Conservation (phyloP, 2,888 invertebrate species). For the Plagiodera versicolora region DNA sequence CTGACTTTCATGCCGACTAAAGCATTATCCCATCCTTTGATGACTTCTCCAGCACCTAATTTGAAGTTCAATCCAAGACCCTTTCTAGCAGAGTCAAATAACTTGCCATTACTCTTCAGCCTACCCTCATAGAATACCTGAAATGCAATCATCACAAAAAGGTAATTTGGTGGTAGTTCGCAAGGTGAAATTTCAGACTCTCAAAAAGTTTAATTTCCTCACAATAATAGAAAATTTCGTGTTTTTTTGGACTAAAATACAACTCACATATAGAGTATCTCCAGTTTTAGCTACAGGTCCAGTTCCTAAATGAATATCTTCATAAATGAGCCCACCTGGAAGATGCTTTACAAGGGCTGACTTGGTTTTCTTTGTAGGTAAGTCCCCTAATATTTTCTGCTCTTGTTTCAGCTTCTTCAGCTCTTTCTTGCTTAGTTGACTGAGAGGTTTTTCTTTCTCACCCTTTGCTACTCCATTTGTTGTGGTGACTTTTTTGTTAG, state of each 20-base stretch:
- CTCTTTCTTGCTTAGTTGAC: conserved; percentile 46
- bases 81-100: conserved; percentile 76
- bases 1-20: conserved; percentile 93
- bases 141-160: too few species aligned
- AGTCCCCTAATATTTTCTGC: conserved; percentile 44
- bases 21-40: conserved; percentile 89
- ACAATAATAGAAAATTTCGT: too few species aligned
- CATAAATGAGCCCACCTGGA: conserved; percentile 77
- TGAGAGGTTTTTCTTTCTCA: conserved; percentile 47
- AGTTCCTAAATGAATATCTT: conserved; percentile 78
- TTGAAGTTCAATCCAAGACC: conserved; percentile 86
- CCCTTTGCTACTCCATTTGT: conserved; percentile 42
- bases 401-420: conserved; percentile 13
- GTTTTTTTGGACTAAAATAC: not conserved
- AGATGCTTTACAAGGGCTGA: conserved; percentile 59
- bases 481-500: conserved; percentile 34
- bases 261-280: conserved; percentile 64
- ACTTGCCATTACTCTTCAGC: conserved; percentile 78
- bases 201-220: too few species aligned
- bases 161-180: too few species aligned
- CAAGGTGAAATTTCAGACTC: too few species aligned
- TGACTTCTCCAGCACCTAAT: conserved; percentile 83
- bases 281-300: conserved; percentile 78
- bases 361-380: conserved; percentile 28
- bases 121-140: conserved; percentile 85